These are phyloP conservation scores for Homalodisca vitripennis DNA, from an alignment of 1,140 invertebrate species.

Conservation along the genomic window DNA sequence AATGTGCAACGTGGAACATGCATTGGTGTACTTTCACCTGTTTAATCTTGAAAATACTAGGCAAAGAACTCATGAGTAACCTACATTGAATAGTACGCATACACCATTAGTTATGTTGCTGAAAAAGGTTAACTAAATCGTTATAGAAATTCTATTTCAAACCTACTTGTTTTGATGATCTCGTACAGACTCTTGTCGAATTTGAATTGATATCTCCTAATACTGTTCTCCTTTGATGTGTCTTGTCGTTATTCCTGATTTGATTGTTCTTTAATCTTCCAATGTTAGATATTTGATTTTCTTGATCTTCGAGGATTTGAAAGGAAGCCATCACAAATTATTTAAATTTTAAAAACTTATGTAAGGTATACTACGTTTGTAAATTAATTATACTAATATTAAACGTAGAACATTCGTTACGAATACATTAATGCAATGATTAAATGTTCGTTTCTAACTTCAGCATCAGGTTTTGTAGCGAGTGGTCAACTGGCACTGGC, in stretches of 20 bases:
- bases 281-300: constrained; percentile 53
- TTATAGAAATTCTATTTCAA: too few species aligned
- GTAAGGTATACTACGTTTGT: not conserved
- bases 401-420: not conserved
- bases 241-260: constrained; percentile 45
- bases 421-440: not conserved
- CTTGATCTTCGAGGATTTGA: constrained; percentile 64
- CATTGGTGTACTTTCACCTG: too few species aligned
- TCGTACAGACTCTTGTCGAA: constrained; percentile 42
- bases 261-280: constrained; percentile 50
- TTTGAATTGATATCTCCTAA: constrained; percentile 54
- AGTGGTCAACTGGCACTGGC: not conserved
- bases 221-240: constrained; percentile 55
- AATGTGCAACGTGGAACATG: too few species aligned
- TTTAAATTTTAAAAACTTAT: not conserved
- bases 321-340: constrained; percentile 56
- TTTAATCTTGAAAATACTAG: too few species aligned
- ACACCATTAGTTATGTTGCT: too few species aligned
- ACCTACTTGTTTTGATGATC: constrained; percentile 49
- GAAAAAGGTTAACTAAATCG: too few species aligned
- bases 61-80: too few species aligned
- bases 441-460: not conserved
- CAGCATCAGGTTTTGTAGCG: not conserved
- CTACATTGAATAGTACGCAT: too few species aligned
- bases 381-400: not conserved